Conservation (phyloP, 2,113 vertebrate species). For the Eonycteris spelaea region DNA sequence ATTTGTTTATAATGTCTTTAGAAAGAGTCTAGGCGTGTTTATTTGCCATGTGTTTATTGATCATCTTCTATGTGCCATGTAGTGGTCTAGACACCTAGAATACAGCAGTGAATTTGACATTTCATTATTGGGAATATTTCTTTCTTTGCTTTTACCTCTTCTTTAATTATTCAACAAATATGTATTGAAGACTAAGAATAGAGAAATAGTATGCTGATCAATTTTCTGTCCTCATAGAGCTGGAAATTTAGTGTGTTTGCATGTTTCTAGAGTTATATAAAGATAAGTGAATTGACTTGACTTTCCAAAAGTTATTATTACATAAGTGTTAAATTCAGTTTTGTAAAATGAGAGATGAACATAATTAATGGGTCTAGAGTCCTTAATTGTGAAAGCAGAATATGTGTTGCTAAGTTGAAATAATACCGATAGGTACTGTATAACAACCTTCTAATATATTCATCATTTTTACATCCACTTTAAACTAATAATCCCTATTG, state of each 20-base stretch:
- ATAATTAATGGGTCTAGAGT: not conserved
- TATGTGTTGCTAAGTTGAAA: not conserved
- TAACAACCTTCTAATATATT: not conserved
- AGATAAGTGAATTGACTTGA: not conserved
- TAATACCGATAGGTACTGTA: not conserved
- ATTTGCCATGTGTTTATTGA: not conserved
- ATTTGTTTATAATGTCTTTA: not conserved
- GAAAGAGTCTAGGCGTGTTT: not conserved
- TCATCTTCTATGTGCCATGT: not conserved
- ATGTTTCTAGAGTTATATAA: not conserved
- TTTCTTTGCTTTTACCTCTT: not conserved
- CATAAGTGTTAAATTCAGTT: not conserved
- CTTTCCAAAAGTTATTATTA: not conserved
- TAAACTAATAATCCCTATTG: not conserved
- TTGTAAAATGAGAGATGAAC: not conserved
- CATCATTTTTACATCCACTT: not conserved
- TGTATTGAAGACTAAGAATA: not conserved
- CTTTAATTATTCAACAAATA: not conserved
- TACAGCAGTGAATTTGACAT: not conserved
- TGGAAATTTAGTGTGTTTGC: not conserved
- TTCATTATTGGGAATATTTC: not conserved
- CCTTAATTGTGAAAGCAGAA: not conserved
- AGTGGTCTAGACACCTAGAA: not conserved
- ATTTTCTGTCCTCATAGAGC: not conserved
- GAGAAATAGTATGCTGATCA: not conserved